phyloP scores from a whole-genome alignment of 2,113 vertebrate genomes.

The Larimichthys polyactis region DNA sequence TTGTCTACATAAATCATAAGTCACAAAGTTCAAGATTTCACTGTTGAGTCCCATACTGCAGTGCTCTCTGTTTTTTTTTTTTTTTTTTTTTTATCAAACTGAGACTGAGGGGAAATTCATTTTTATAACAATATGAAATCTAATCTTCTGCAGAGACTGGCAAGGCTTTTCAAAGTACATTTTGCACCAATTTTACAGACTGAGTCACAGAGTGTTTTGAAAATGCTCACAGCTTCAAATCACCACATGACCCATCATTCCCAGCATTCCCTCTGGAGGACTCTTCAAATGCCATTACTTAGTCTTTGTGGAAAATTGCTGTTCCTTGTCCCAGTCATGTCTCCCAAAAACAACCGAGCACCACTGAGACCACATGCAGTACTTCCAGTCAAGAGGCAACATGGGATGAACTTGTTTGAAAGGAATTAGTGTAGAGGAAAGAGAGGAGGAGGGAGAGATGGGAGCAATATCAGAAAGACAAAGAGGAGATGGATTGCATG shows the following conservation, averaged over 20 bases:
- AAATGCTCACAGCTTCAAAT: constrained; percentile 45
- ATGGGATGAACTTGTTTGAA: constrained; percentile 35
- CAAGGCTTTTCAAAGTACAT: constrained; percentile 36
- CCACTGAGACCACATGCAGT: constrained; percentile 35
- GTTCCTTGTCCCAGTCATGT: constrained; percentile 42
- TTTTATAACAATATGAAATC: constrained; percentile 50
- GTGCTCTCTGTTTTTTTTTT: constrained; percentile 14
- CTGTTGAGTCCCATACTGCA: background rate
- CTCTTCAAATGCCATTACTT: constrained; percentile 54
- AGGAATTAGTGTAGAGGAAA: constrained; percentile 31
- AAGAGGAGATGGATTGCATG: constrained; percentile 24
- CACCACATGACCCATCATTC: constrained; percentile 47
- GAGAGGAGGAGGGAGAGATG: constrained; percentile 11
- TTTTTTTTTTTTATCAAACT: constrained; percentile 19
- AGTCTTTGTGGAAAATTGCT: constrained; percentile 61
- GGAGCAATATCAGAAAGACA: background rate
- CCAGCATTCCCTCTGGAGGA: constrained; percentile 42
- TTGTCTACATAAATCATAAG: background rate
- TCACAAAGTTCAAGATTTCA: constrained; percentile 5
- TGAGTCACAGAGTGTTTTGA: constrained; percentile 35
- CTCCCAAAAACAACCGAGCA: constrained; percentile 39
- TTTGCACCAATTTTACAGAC: constrained; percentile 24
- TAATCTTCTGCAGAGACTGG: constrained; percentile 21
- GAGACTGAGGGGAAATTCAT: background rate
- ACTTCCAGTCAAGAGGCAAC: constrained; percentile 44